phyloP scores from a whole-genome alignment of 2,113 vertebrate species.

The Oryzias woworae region DNA sequence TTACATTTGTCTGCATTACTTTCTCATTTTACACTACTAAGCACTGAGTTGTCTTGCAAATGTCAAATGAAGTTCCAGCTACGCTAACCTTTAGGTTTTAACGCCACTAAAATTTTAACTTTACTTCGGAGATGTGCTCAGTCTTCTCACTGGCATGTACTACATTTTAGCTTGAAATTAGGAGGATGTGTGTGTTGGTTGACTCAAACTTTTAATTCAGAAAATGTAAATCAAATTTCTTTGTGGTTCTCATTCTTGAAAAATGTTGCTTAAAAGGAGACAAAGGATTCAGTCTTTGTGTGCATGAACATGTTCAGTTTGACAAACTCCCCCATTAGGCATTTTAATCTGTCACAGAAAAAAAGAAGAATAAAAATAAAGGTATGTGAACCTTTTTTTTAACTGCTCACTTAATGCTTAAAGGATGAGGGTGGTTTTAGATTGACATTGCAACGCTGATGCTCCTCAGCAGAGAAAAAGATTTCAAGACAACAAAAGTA shows the following conservation, averaged over 20 bases:
- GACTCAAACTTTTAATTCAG: neutral
- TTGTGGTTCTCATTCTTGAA: too few relatives aligned
- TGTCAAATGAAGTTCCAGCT: slow-evolving; percentile 8
- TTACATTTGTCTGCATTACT: neutral
- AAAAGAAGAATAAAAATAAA: too few relatives aligned
- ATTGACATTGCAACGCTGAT: too few relatives aligned
- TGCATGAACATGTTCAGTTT: too few relatives aligned
- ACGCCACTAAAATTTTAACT: neutral
- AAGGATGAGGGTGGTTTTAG: too few relatives aligned
- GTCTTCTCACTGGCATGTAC: slow-evolving; percentile 5
- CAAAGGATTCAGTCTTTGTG: too few relatives aligned
- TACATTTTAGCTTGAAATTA: neutral
- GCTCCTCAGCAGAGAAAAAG: too few relatives aligned
- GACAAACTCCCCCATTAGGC: too few relatives aligned
- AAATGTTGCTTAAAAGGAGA: too few relatives aligned
- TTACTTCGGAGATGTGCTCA: slow-evolving; percentile 6
- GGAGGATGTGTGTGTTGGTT: neutral
- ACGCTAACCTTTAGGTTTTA: slow-evolving; percentile 7
- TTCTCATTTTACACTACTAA: neutral
- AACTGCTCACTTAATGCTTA: too few relatives aligned
- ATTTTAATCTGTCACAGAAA: too few relatives aligned
- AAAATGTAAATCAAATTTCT: neutral
- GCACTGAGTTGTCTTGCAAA: neutral
- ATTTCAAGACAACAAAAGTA: neutral
- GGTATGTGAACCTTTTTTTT: too few relatives aligned